Base-by-base conservation (phyloP, 2,797 vertebrate genomes). In the Dallia pectoralis region DNA sequence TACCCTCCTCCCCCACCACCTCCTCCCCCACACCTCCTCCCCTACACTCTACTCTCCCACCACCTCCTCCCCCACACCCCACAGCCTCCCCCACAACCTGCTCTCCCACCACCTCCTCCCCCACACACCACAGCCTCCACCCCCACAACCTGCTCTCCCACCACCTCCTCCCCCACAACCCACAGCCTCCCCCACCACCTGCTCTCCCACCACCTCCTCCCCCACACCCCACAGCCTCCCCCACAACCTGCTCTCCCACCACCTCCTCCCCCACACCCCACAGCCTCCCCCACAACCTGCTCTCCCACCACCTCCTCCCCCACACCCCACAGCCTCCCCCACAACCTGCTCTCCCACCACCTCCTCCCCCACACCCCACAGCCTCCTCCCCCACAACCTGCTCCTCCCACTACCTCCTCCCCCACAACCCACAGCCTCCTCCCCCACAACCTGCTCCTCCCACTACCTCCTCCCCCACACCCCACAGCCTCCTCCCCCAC, bases 401-500 rank as follows among this genome's bases (percentile, higher is more conserved):
- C n/a, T n/a, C 47, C 15, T 48, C 15, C 47, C 15, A 14, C 15
- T 48, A 14, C 0, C 16, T 48, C 2, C 0, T 48, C 47, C 47
- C 47, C 16, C 47, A 14, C 47, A 12, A 14, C 44, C n/a, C n/a
- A n/a, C 44, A 47, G 9, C 44, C 44, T 47, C 12, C 44, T 15
- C 44, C 44, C 0, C 44, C n/a, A n/a, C n/a, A n/a, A 19, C 51
- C n/a, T 22, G 18, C n/a, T 22, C 8, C 8, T n/a, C n/a, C n/a
- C 59, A n/a, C n/a, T n/a, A 4, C 25, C 59, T 14, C n/a, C n/a
- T n/a, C n/a, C n/a, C n/a, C n/a, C n/a, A n/a, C n/a, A n/a, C n/a
- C n/a, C n/a, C n/a, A n/a, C n/a, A n/a, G n/a, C 82, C 85, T 40
- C 65, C 22, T 47, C 67, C 15, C 22, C 16, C 27, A 29, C n/a